A percentile compares a stretch with the other conserved stretches of the same genome.
Evolutionary conservation across 2,113 vertebrate species (phyloP).

Genomic region (Nibea coibor): DNA sequence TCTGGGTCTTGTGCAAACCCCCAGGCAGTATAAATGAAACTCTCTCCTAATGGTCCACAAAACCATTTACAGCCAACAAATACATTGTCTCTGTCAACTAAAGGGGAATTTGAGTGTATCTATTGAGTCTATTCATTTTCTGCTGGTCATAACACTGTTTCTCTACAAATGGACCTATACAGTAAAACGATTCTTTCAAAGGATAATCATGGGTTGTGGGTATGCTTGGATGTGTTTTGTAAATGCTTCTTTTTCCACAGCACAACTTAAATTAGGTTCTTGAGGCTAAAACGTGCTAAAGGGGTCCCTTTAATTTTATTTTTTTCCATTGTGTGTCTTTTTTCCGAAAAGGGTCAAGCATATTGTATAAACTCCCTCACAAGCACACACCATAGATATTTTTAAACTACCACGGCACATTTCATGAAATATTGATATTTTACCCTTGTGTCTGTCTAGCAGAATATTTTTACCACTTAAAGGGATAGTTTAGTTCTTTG

Average conservation of each 20-base stretch:
- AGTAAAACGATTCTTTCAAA: constrained; percentile 46
- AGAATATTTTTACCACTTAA: not conserved
- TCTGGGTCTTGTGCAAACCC: constrained; percentile 72
- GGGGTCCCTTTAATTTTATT: not conserved
- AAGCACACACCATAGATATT: constrained; percentile 31
- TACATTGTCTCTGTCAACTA: constrained; percentile 63
- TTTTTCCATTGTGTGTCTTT: not conserved
- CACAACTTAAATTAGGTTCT: constrained; percentile 38
- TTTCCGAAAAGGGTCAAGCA: constrained; percentile 11
- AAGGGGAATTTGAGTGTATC: constrained; percentile 54
- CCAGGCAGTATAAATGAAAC: constrained; percentile 73
- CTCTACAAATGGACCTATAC: constrained; percentile 47
- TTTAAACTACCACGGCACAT: not conserved
- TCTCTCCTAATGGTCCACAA: constrained; percentile 69
- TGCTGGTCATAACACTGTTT: constrained; percentile 55
- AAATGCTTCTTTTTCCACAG: constrained; percentile 14
- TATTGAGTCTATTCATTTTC: constrained; percentile 64
- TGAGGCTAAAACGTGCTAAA: constrained; percentile 26
- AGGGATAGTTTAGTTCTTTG: constrained; percentile 5
- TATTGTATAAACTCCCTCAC: constrained; percentile 26
- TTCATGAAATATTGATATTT: constrained; percentile 44
- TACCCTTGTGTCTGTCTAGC: not conserved
- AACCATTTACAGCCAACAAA: constrained; percentile 72
- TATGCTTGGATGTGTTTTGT: constrained; percentile 34
- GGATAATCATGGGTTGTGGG: constrained; percentile 38